phyloP scores from a whole-genome alignment of 1,140 invertebrate species.

The Euura lappo region DNA sequence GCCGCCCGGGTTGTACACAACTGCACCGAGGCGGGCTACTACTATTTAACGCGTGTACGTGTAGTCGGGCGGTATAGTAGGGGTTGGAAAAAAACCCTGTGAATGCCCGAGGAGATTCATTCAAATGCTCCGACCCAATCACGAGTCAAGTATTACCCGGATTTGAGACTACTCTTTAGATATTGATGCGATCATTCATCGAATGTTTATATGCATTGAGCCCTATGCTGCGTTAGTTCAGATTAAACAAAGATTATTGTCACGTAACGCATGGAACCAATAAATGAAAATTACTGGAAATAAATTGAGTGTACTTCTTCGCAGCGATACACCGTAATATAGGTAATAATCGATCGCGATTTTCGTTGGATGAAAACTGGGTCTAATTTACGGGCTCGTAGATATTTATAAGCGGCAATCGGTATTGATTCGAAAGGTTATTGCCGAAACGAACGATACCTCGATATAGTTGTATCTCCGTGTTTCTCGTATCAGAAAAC shows the following conservation, averaged over 20 bases:
- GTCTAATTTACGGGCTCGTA: background rate
- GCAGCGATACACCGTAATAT: too few species aligned
- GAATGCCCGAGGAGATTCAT: conserved; percentile 37
- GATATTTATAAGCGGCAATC: conserved; percentile 6
- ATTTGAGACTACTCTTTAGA: background rate
- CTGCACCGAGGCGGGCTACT: background rate
- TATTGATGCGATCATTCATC: background rate
- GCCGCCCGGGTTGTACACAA: background rate
- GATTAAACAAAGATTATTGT: too few species aligned
- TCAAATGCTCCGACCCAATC: conserved; percentile 36
- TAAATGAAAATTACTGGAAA: too few species aligned
- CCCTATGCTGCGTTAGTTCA: too few species aligned
- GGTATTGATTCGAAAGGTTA: background rate
- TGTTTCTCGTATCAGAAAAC: background rate
- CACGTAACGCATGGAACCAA: too few species aligned
- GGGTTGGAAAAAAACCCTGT: conserved; percentile 32
- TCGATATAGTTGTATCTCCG: background rate
- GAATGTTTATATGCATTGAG: too few species aligned
- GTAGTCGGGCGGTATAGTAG: conserved; percentile 12
- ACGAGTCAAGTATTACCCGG: background rate
- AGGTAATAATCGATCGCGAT: background rate
- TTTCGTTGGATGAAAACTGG: background rate
- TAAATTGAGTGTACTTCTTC: too few species aligned
- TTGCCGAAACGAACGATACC: conserved; percentile 2
- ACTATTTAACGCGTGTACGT: conserved; percentile 5